Base-by-base conservation (phyloP, 2,888 invertebrate species). In the Galerucella pusilla region DNA sequence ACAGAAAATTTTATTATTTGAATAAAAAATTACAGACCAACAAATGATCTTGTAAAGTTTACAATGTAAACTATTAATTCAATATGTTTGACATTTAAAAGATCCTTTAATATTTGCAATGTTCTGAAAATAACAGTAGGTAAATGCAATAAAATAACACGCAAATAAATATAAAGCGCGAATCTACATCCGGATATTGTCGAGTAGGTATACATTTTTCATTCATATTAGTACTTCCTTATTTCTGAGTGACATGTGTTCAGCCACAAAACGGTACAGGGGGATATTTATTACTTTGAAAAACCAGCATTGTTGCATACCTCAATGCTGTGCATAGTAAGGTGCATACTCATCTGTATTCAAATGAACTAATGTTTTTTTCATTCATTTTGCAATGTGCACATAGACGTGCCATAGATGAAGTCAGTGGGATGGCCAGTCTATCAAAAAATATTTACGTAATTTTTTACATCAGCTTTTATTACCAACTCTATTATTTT, bases 281-380 rank as follows among this genome's bases (percentile, higher is more conserved):
- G 63, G 42, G 14, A 65, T 71, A 71, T 71, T 65, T 71, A 71
- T 71, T 65, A 57, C 57, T 57, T 54, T 71, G 61, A 65, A 65
- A 71, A 65, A 52, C 12, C 7, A 71, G 70, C 63, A 71, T 63
- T 63, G 70, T 71, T 63, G 64, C 65, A 65, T 71, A 65, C 65
- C 65, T 71, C 65, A 54, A 71, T 65, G 28, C 28, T 28, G 71
- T 65, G 71, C 54, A 71, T 52, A 61, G 71, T 52, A 71, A 71
- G 64, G 71, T 71, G 71, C 65, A 71, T 71, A 45, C 57, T 71
- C 64, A 71, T 71, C 57, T 71, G 64, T 64, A 71, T 71, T 71
- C 71, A 65, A 71, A 71, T 71, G 57, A 71, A 63, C 63, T 70
- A 35, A 63, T 70, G 65, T 52, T 71, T 71, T 20, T 71, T 71